Evolutionary conservation across 2,888 invertebrate genomes (phyloP).

Genomic region (Doris montereyensis): DNA sequence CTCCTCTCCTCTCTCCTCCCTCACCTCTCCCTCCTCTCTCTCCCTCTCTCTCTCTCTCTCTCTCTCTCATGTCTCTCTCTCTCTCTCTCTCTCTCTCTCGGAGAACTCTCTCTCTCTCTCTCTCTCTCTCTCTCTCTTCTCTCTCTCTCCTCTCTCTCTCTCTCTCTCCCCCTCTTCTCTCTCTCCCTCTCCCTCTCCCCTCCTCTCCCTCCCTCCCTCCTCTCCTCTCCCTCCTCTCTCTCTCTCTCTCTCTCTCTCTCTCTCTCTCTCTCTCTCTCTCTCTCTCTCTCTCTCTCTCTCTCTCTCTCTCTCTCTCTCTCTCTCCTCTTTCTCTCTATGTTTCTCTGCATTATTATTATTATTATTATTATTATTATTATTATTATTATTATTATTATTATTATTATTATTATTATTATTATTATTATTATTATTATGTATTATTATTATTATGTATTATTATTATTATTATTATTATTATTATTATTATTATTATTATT

Average conservation of each 20-base stretch:
- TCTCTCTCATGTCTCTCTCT: too few species aligned
- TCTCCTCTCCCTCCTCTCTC: background rate
- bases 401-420: constrained; percentile 4
- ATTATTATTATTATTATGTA: too few species aligned
- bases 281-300: background rate
- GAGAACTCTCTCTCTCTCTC: background rate
- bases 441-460: too few species aligned
- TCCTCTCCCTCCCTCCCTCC: background rate
- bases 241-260: background rate
- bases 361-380: too few species aligned
- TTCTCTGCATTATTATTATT: too few species aligned
- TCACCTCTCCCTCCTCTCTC: too few species aligned
- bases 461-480: too few species aligned
- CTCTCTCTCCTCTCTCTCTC: too few species aligned
- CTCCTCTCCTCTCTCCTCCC: too few species aligned
- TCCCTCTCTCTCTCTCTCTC: background rate
- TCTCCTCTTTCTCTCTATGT: background rate
- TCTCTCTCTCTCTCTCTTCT: background rate
- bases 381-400: constrained; percentile 6
- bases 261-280: constrained; percentile 1
- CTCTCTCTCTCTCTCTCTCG: too few species aligned
- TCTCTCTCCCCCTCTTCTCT: too few species aligned
- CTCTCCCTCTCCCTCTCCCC: background rate
- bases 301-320: constrained; percentile 16
- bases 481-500: too few species aligned